Evolutionary conservation across 2,113 vertebrate genomes (phyloP).

Genomic region (Etia nguti): DNA sequence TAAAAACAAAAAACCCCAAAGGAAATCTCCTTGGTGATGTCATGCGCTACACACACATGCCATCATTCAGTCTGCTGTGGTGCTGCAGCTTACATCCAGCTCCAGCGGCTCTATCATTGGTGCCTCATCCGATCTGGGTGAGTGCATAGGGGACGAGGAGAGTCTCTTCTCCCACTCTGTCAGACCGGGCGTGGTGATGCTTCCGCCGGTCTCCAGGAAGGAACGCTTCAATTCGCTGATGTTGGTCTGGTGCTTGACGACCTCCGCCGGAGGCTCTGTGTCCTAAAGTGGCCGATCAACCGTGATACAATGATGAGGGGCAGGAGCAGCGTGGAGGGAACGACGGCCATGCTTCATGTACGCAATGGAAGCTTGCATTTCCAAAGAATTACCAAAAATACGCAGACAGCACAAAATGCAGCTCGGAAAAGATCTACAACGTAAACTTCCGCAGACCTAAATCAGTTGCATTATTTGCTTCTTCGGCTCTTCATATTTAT

Average conservation of each 20-base stretch:
- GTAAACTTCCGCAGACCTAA: background rate
- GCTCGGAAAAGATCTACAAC: background rate
- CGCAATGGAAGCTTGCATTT: conserved; percentile 21
- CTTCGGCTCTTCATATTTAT: background rate
- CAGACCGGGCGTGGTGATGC: conserved; percentile 57
- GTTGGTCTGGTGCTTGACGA: conserved; percentile 89
- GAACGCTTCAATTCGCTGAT: conserved; percentile 94
- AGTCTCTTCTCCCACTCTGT: conserved; percentile 93
- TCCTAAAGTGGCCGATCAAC: conserved; percentile 59
- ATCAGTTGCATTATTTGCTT: background rate
- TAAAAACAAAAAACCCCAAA: background rate
- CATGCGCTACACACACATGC: conserved; percentile 30
- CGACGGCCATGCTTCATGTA: conserved; percentile 41
- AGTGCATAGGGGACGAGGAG: conserved; percentile 81
- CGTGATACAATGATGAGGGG: conserved; percentile 44
- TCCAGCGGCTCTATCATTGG: conserved; percentile 91
- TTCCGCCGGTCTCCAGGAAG: conserved; percentile 84
- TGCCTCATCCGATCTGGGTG: conserved; percentile 77
- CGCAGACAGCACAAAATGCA: background rate
- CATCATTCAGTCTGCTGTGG: background rate
- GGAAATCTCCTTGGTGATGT: background rate
- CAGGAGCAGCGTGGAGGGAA: background rate
- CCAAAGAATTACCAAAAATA: background rate
- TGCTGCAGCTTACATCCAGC: conserved; percentile 80
- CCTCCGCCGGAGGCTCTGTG: conserved; percentile 77